These are phyloP conservation scores for Lepidurus couesii DNA, from an alignment of 1,140 invertebrate species.

Conservation along the genomic window DNA sequence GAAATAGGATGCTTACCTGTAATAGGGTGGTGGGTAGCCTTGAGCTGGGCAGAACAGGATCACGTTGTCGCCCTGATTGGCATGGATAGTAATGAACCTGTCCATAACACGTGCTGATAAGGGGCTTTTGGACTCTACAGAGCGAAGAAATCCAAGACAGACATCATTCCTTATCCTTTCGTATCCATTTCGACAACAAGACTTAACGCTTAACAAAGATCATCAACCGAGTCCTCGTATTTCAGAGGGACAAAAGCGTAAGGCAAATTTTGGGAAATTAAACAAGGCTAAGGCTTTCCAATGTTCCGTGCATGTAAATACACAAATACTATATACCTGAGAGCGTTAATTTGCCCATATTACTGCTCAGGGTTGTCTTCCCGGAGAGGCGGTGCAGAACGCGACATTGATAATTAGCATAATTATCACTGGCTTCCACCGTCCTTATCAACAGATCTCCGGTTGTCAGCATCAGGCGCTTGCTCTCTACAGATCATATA, in stretches of 20 bases:
- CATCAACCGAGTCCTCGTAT: background rate
- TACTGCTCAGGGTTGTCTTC: conserved; percentile 44
- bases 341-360: conserved; percentile 46
- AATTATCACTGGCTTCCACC: conserved; percentile 39
- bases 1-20: conserved; percentile 52
- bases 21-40: conserved; percentile 67
- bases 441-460: conserved; percentile 43
- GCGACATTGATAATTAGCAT: conserved; percentile 44
- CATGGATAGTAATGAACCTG: conserved; percentile 56
- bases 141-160: conserved; percentile 38
- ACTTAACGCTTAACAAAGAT: background rate
- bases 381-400: conserved; percentile 46
- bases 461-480: conserved; percentile 44
- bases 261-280: background rate
- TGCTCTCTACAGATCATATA: conserved; percentile 40
- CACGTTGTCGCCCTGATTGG: conserved; percentile 61
- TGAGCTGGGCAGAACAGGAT: conserved; percentile 67
- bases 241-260: background rate
- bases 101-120: conserved; percentile 64
- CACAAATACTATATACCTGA: conserved; percentile 49
- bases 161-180: background rate
- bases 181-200: background rate
- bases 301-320: background rate
- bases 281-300: background rate
- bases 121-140: conserved; percentile 62